Percentiles rank a stretch among this genome's conserved stretches.
Conservation (phyloP, 2,888 invertebrate genomes). For the Malthinus seriepunctatus region DNA sequence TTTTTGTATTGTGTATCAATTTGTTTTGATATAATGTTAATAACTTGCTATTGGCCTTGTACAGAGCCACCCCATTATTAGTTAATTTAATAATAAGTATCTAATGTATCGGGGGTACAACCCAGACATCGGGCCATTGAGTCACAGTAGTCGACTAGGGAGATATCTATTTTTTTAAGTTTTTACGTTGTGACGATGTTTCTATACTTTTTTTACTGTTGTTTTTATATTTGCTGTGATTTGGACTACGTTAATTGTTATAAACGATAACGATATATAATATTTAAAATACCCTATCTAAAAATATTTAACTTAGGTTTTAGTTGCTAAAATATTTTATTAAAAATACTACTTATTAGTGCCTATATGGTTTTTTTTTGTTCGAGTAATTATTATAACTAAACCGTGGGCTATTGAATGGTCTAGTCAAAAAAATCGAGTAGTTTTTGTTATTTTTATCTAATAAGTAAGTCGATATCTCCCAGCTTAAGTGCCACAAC, state of each 20-base stretch:
- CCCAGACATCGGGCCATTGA: conserved; percentile 47
- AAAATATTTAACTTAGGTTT: conserved; percentile 38
- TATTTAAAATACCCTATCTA: conserved; percentile 46
- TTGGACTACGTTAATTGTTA: conserved; percentile 49
- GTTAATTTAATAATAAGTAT: conserved; percentile 32
- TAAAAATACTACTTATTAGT: conserved; percentile 29
- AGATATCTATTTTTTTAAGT: conserved; percentile 49
- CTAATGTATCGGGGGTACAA: conserved; percentile 45
- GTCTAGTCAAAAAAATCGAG: conserved; percentile 47
- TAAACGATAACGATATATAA: conserved; percentile 23
- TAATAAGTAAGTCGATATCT: conserved; percentile 52
- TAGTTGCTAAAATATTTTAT: conserved; percentile 28
- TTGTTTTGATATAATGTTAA: conserved; percentile 40
- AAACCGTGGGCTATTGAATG: conserved; percentile 49
- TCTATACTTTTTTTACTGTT: conserved; percentile 44
- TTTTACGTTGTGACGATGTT: conserved; percentile 42
- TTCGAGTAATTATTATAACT: conserved; percentile 39
- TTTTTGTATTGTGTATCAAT: conserved; percentile 41
- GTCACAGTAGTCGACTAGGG: conserved; percentile 49
- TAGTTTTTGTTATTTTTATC: conserved; percentile 36
- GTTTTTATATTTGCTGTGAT: conserved; percentile 53
- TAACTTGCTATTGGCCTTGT: conserved; percentile 36
- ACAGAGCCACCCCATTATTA: conserved; percentile 42
- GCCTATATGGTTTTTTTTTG: conserved; percentile 43
- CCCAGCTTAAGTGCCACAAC: conserved; percentile 55